phyloP scores from a whole-genome alignment of 2,797 vertebrate genomes.

The Moxostoma hubbsi region DNA sequence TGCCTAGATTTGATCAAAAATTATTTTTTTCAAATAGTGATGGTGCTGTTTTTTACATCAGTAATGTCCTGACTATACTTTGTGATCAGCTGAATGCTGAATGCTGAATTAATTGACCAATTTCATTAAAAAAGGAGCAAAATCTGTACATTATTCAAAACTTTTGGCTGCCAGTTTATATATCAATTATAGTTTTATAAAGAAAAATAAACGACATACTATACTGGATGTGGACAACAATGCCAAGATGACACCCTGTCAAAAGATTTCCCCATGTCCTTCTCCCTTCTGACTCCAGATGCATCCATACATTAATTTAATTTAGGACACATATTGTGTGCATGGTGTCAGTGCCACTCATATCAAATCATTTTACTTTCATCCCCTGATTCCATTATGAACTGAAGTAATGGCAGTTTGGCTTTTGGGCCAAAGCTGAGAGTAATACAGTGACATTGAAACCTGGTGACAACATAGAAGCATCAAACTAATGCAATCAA shows the following conservation, averaged over 20 bases:
- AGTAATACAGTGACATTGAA: slow-evolving; percentile 24
- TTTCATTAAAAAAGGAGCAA: too few species aligned
- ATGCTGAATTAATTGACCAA: too few species aligned
- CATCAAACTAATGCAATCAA: background rate
- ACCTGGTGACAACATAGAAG: background rate
- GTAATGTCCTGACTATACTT: too few species aligned
- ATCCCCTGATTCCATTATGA: slow-evolving; percentile 27
- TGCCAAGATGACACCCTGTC: background rate
- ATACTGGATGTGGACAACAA: background rate
- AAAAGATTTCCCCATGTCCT: slow-evolving; percentile 15
- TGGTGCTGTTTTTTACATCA: too few species aligned
- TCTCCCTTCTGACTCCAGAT: slow-evolving; percentile 26
- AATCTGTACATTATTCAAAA: too few species aligned
- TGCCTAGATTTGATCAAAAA: too few species aligned
- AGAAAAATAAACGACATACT: background rate
- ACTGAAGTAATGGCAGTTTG: slow-evolving; percentile 23
- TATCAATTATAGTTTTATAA: background rate
- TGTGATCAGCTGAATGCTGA: too few species aligned
- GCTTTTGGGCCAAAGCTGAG: slow-evolving; percentile 17
- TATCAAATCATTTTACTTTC: slow-evolving; percentile 13
- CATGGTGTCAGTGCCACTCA: background rate
- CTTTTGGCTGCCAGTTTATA: too few species aligned
- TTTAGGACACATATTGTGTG: slow-evolving; percentile 14
- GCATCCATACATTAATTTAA: slow-evolving; percentile 41
- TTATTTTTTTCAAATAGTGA: too few species aligned